Percentiles rank a stretch among this genome's conserved stretches.
These are phyloP conservation scores for Pegoplata infirma DNA, from an alignment of 2,888 invertebrate genomes.

Conservation along the genomic window DNA sequence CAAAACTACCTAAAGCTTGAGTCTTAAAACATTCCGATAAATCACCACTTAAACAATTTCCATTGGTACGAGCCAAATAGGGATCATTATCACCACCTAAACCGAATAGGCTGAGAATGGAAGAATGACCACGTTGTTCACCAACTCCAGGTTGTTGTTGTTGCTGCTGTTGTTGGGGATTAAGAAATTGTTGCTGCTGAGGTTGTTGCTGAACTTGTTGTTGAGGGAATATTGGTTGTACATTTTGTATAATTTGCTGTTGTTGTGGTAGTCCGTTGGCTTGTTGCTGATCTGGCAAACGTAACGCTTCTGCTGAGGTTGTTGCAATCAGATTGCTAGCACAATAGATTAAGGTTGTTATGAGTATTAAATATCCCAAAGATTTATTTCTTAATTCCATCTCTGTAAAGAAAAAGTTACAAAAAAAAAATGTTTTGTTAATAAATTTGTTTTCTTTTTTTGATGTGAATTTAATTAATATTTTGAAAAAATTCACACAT, in stretches of 20 bases:
- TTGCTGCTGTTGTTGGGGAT: constrained; percentile 46
- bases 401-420: no score
- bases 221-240: constrained; percentile 58
- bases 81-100: constrained; percentile 89
- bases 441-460: neutral
- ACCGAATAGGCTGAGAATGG: constrained; percentile 89
- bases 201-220: constrained; percentile 65
- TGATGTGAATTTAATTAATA: constrained; percentile 2
- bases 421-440: neutral
- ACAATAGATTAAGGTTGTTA: constrained; percentile 79
- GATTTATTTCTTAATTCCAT: constrained; percentile 71
- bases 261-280: constrained; percentile 61
- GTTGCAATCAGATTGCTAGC: constrained; percentile 54
- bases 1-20: constrained; percentile 85
- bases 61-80: constrained; percentile 86
- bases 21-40: constrained; percentile 92
- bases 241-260: constrained; percentile 59
- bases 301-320: constrained; percentile 80
- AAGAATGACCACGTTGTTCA: constrained; percentile 80
- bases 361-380: constrained; percentile 68
- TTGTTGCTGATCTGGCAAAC: constrained; percentile 80
- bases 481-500: neutral
- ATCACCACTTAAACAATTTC: constrained; percentile 87
- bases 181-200: constrained; percentile 49
- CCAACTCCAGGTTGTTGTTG: constrained; percentile 64